Evolutionary conservation across 2,797 vertebrate species (phyloP), one percentile per base, ranked within the genome.

Genomic region (Myiotriccus ornatus): DNA sequence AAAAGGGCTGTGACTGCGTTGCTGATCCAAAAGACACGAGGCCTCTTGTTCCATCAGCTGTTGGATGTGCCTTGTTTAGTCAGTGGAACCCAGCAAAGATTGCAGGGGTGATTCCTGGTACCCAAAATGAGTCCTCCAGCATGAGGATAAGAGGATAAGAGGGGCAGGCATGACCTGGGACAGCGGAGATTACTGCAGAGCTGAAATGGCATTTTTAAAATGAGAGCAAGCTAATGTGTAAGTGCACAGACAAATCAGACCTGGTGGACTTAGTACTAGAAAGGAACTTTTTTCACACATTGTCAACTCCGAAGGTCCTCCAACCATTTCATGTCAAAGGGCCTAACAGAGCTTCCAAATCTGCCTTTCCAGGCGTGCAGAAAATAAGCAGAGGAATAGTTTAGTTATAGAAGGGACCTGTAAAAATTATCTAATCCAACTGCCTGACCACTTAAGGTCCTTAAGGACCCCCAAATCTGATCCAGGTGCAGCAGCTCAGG

Each of bases 381-480:
- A 15, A 35, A 84, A 53, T 9, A 4, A 10, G 50, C 5, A 30
- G 27, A 18, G 18, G 8, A 52, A 18, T 7, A 28, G 21, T 32
- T 68, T 30, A 18, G 5, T 6, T 43, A 59, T 52, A 53, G 44
- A 65, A 32, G 41, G 27, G 37, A 37, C 7, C 30, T 27, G n/a
- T 17, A 80, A 34, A 6, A 7, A 12, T 6, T 5, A 1, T 4
- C 15, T 35, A 18, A 27, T 55, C n/a, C 28, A 68, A 30, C n/a
- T 32, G 62, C 43, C 27, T 59, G 25, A 47, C 19, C 27, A 1
- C 9, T 18, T n/a, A 20, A 63, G 43, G 28, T 7, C 2, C 15
- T 2, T 3, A 21, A 24, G 56, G 7, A 14, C 7, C 4, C 2
- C 1, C 7, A 20, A 30, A 9, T 3, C 50, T n/a, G 57, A 18